Evolutionary conservation across 1,140 invertebrate genomes (phyloP).

Genomic region (Oscheius sp.): DNA sequence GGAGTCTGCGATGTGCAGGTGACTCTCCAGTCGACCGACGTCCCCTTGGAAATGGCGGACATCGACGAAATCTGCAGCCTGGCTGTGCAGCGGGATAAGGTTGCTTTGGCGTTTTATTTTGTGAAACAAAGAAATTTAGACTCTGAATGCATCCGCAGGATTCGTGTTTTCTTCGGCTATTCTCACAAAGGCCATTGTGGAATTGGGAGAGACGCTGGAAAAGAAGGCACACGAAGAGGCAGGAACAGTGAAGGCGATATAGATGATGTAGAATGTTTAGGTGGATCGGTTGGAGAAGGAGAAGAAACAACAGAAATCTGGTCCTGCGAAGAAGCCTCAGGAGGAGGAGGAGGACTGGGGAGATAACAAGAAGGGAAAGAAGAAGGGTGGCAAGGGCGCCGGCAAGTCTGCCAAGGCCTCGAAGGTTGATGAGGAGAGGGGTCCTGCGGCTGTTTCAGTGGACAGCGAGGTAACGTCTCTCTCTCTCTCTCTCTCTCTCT

Average conservation of each 20-base stretch:
- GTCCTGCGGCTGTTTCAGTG: background rate
- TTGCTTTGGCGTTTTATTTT: background rate
- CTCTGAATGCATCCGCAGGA: background rate
- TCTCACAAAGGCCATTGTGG: background rate
- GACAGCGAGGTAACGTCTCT: background rate
- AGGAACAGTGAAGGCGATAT: background rate
- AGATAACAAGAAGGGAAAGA: conserved; percentile 11
- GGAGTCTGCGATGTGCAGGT: conserved; percentile 4
- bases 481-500: too few relatives aligned
- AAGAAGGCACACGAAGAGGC: conserved; percentile 1
- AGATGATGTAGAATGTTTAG: background rate
- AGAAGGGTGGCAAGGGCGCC: background rate
- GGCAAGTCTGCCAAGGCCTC: background rate
- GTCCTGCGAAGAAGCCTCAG: background rate
- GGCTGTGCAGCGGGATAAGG: background rate
- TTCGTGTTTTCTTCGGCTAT: background rate
- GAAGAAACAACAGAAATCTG: conserved; percentile 11
- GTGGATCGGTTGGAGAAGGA: conserved; percentile 15
- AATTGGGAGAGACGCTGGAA: conserved; percentile 5
- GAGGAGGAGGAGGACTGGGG: conserved; percentile 12
- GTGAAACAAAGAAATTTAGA: background rate
- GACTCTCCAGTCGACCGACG: background rate
- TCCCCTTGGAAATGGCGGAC: conserved; percentile 1
- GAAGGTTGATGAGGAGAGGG: background rate
- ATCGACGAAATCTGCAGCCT: background rate